A percentile compares a stretch with the other conserved stretches of the same genome.
These are phyloP conservation scores for Nothobranchius kuhntae DNA, from an alignment of 2,113 vertebrate species.

Conservation along the genomic window DNA sequence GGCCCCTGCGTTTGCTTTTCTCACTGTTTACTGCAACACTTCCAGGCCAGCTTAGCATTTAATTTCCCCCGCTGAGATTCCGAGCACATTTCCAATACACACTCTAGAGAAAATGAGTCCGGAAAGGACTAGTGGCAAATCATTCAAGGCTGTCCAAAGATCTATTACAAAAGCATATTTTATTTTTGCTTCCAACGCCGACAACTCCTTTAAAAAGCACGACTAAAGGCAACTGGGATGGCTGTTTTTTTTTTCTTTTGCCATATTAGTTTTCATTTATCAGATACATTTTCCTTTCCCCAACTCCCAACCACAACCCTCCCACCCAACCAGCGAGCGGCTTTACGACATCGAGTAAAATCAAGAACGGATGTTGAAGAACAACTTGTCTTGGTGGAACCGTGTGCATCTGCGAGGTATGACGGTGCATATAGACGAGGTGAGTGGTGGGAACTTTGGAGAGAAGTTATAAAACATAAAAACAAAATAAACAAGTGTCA, in stretches of 20 bases:
- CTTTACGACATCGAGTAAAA: slow-evolving; percentile 64
- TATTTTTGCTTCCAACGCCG: slow-evolving; percentile 69
- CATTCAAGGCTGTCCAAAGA: slow-evolving; percentile 75
- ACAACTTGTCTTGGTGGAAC: slow-evolving; percentile 46
- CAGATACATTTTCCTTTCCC: slow-evolving; percentile 69
- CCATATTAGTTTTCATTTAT: slow-evolving; percentile 80
- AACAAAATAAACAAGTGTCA: slow-evolving; percentile 61
- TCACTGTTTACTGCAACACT: slow-evolving; percentile 75
- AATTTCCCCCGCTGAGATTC: slow-evolving; percentile 71
- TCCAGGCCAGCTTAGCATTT: slow-evolving; percentile 74
- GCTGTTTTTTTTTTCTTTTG: slow-evolving; percentile 73
- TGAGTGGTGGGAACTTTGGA: not conserved
- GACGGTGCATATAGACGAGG: not conserved
- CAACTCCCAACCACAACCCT: slow-evolving; percentile 62
- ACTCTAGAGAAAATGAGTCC: slow-evolving; percentile 69
- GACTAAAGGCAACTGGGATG: slow-evolving; percentile 68
- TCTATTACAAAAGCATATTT: slow-evolving; percentile 77
- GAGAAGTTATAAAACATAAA: slow-evolving; percentile 37
- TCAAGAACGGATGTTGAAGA: slow-evolving; percentile 71
- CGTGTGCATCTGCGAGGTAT: slow-evolving; percentile 29
- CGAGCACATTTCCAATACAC: slow-evolving; percentile 58
- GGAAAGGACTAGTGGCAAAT: slow-evolving; percentile 67
- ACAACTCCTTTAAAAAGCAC: slow-evolving; percentile 72
- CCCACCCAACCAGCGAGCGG: slow-evolving; percentile 55
- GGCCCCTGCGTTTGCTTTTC: slow-evolving; percentile 67